Evolutionary conservation across 1,140 invertebrate species (phyloP), one percentile per base, ranked within the genome.

Genomic region (Drosophila mayri): DNA sequence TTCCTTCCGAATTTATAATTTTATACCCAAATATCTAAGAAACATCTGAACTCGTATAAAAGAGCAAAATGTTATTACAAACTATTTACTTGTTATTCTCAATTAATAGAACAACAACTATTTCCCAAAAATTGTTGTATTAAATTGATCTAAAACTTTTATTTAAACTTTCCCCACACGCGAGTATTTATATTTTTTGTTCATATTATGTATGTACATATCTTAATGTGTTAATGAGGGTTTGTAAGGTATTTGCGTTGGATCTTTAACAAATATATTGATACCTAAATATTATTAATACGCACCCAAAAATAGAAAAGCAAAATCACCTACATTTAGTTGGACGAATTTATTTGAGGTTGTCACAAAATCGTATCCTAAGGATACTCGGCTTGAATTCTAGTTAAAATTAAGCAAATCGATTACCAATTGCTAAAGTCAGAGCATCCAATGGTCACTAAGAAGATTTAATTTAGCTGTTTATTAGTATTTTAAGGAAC

Each of bases 401-500:
- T 6, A 11, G n/a, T 14, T 9, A 18, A 18, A 12, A 12, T 30
- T n/a, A 2, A 52, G 18, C 7, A 35, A 37, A 20, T 37, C 18
- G 2, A 37, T 37, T 22, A 11, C 37, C 18, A 22, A 22, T 14
- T 38, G 32, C 9, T 54, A 14, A 20, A 10, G 7, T 8, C 12
- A 37, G 50, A 22, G 50, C 32, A 54, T 37, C 18, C 50, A 38
- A 22, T 22, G 20, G 16, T 22, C 32, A n/a, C 50, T 16, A 22
- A 16, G 18, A 16, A 16, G 0, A 37, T 38, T 22, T n/a, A 37
- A 22, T 37, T 37, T 4, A 10, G 7, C 4, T 87, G 80, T 80
- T 72, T 76, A 59, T 46, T 55, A 68, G 58, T 65, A 41, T 14
- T 40, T 20, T n/a, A 28, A 40, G 35, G 50, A 58, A 47, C 43